Evolutionary conservation across 1,140 invertebrate genomes (phyloP), one percentile per base, ranked within the genome.

Genomic region (Megalopta genalis): DNA sequence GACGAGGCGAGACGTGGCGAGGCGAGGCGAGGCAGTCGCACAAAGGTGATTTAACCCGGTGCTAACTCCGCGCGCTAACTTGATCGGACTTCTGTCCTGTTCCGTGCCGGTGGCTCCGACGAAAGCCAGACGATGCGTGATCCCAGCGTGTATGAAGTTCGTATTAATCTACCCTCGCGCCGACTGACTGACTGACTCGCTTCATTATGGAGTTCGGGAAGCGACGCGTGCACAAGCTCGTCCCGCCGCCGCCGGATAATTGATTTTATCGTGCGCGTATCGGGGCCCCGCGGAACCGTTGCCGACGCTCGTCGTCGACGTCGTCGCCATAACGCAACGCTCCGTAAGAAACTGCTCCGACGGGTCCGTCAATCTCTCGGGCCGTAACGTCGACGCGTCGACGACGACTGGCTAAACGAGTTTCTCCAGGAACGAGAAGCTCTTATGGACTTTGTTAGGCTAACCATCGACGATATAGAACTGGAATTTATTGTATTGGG

Each of bases 11-110:
- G 32, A 4, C 32, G 32, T 2, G 32, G 32, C 32, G 4, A 32
- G 32, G 32, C 64, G 54, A 57, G 49, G 60, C 72, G 67, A 72
- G 64, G 80, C 73, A 84, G 74, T 81, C 59, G 64, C 75, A 76
- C 84, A 84, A 81, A 86, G 84, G 75, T 87, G 81, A 86, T 87
- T 86, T 87, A 87, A 85, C 66, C 72, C 42, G 54, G 64, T 54
- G 65, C 60, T 75, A 86, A 83, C 70, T 81, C 80, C 62, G 27
- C 18, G 74, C 39, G 75, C 82, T 78, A 86, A 85, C 74, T 81
- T 70, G 81, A 86, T 85, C 77, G 66, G 73, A 68, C 76, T 80
- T 69, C 72, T 78, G 84, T 84, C 72, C 80, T 59, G 37, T 75
- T 83, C 49, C 63, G 72, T 74, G 42, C 27, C 18, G 23, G 42